Conservation (phyloP, 1,140 invertebrate genomes). For the Drosophila pandora region DNA sequence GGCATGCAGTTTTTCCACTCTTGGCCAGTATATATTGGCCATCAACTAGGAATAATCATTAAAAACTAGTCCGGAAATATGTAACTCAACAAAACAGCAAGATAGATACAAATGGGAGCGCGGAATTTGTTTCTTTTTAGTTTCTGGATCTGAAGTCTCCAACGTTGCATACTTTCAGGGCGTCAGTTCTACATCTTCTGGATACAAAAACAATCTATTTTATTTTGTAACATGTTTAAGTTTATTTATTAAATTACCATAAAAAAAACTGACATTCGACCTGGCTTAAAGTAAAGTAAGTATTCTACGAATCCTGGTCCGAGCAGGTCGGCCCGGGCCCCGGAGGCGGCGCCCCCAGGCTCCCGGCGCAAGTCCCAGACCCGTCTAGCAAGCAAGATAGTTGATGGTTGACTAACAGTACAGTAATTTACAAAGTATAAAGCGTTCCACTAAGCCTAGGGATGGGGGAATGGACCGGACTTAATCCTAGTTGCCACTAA, state of each 20-base stretch:
- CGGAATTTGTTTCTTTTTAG: too few species aligned
- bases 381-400: constrained; percentile 64
- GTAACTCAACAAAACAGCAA: too few species aligned
- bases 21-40: too few species aligned
- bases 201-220: background rate
- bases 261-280: constrained; percentile 61
- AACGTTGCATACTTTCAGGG: background rate
- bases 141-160: too few species aligned
- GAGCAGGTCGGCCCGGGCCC: background rate
- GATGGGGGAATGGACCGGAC: constrained; percentile 17
- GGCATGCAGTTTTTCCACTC: too few species aligned
- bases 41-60: too few species aligned
- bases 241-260: constrained; percentile 58
- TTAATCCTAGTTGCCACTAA: constrained; percentile 73
- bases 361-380: background rate
- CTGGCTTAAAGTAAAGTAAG: constrained; percentile 50
- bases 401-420: constrained; percentile 65
- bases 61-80: too few species aligned
- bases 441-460: constrained; percentile 70
- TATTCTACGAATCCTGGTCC: constrained; percentile 26
- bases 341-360: constrained; percentile 7
- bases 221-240: constrained; percentile 8
- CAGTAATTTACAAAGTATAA: constrained; percentile 74
- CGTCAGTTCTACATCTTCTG: background rate
- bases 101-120: too few species aligned